Conservation (phyloP, 2,113 vertebrate genomes). For the Entomyzon cyanotis region DNA sequence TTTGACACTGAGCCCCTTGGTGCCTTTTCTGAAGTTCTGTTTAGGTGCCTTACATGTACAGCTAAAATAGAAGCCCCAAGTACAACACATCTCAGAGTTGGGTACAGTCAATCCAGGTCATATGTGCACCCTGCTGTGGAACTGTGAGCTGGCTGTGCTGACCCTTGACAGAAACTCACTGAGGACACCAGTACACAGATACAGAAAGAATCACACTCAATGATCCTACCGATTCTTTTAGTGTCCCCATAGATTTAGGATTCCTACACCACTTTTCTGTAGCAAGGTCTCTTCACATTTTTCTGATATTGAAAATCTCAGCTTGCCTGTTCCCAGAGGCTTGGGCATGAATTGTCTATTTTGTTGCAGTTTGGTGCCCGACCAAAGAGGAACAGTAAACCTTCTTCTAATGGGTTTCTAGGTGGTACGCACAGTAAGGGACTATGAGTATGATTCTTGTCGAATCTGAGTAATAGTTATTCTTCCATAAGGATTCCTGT, state of each 20-base stretch:
- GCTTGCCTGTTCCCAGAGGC: not conserved
- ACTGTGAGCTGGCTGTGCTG: not conserved
- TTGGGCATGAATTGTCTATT: not conserved
- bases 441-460: not conserved
- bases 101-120: not conserved
- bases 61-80: not conserved
- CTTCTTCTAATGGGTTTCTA: not conserved
- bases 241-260: not conserved
- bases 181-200: not conserved
- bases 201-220: not conserved
- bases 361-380: not conserved
- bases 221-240: not conserved
- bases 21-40: not conserved
- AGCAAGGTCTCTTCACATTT: not conserved
- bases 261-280: not conserved
- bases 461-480: not conserved
- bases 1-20: not conserved
- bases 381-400: not conserved
- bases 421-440: not conserved
- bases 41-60: not conserved
- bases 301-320: not conserved
- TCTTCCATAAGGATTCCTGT: not conserved
- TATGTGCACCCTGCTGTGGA: not conserved
- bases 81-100: accelerated
- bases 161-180: accelerated